Evolutionary conservation across 1,140 invertebrate genomes (phyloP), one percentile per base, ranked within the genome.

Genomic region (Drosophila oshimai): DNA sequence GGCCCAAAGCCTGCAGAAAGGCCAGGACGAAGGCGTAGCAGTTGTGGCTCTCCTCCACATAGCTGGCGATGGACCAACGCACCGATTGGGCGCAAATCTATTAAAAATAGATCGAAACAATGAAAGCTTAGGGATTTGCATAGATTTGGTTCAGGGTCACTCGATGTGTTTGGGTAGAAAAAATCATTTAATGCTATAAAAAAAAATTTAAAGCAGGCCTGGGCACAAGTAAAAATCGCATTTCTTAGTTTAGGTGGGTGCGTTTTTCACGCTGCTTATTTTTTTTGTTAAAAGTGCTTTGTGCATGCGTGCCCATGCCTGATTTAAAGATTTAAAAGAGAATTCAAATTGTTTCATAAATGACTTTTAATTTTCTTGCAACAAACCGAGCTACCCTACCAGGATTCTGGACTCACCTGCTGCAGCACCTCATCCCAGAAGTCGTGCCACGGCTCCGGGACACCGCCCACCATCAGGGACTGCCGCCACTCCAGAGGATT

Each of bases 21-120:
- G 93, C 93, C 61, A 96, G 89, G 2, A 96, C 95, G 92, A 96
- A 96, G 24, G 94, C 95, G 76, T 96, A 96, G 81, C 96, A 96
- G 90, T 96, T 96, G 90, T 95, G 93, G 34, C 92, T 93, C 37
- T 94, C 93, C 92, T 95, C 95, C 77, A 94, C 92, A 86, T 96
- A 96, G 57, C 93, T 92, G 47, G 94, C 91, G 18, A 93, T 87
- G 28, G 93, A 93, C 95, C 95, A 96, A 10, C 92, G 92, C 26
- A 92, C 89, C 13, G 93, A 90, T 80, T 95, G 93, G 73, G 92
- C 90, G 87, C 93, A 93, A 33, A 94, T 91, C 93, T 93, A 57
- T 39, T 28, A 57, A 61, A 68, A 53, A 67, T 44, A 50, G 26
- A n/a, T 10, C 34, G 45, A 6, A 28, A 2, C 9, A 4, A 51